Evolutionary conservation across 2,797 vertebrate genomes (phyloP), one percentile per base, ranked within the genome.

Genomic region (Rousettus madagascariensis): DNA sequence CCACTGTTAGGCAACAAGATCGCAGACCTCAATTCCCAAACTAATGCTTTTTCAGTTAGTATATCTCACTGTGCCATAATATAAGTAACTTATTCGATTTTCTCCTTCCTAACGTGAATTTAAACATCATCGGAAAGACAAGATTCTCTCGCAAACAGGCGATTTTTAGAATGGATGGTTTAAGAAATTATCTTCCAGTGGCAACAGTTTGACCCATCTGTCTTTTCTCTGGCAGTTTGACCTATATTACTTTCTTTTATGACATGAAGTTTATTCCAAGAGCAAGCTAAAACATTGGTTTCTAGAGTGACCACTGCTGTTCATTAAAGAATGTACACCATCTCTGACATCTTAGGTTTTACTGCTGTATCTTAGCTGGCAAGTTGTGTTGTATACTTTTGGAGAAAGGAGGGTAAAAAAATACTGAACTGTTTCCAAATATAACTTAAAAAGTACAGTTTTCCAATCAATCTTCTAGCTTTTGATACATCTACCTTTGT

Each of bases 71-170:
- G 8, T 55, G n/a, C 38, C 53, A 4, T 9, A 30, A 28, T 26
- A 33, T 38, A 78, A 5, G 13, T 49, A 57, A 38, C 61, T 61
- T 69, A 63, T 65, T 72, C 84, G 88, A 36, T 86, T 71, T 95
- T 78, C 8, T 77, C 30, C n/a, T 85, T 75, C 87, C 38, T 75
- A 53, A 87, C 43, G 6, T 69, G 28, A 89, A 75, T 43, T 85
- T 80, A 66, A 61, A 66, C n/a, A 33, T 94, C 65, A 46, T 4
- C 46, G 30, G 72, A 96, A 85, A 71, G 22, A 82, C 30, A 91
- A 90, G 69, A 57, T 80, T 79, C 30, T 59, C 0, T 11, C 20
- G 2, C 33, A 93, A 83, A 68, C 24, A 38, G 24, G 49, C 1
- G 13, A 38, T 71, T 49, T 90, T 51, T 38, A 65, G 33, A 26